Percentiles rank a stretch among this genome's conserved stretches.
These are phyloP conservation scores for Centropus bengalensis DNA, from an alignment of 2,113 vertebrate species.

Conservation along the genomic window DNA sequence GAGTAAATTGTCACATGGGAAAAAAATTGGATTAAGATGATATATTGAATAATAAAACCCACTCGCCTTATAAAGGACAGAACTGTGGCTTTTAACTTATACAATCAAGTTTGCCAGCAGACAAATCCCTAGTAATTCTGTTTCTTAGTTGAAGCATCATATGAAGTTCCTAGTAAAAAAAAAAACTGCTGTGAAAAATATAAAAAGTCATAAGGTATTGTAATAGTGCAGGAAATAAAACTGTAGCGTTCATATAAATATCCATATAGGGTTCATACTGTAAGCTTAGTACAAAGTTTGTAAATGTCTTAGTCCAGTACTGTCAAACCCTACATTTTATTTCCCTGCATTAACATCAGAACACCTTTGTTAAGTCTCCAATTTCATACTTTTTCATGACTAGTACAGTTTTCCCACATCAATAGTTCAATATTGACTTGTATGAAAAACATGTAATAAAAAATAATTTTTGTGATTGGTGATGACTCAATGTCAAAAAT, in stretches of 20 bases:
- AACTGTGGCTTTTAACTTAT: background rate
- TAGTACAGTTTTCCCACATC: background rate
- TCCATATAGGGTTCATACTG: background rate
- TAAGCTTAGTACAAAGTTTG: background rate
- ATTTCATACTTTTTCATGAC: background rate
- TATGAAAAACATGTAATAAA: background rate
- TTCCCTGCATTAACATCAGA: background rate
- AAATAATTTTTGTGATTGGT: background rate
- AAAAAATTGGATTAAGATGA: background rate
- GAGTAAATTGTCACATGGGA: background rate
- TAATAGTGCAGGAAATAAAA: background rate
- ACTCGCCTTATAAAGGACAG: background rate
- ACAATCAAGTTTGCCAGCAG: background rate
- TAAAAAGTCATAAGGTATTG: background rate
- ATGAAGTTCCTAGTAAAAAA: background rate
- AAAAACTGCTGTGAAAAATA: background rate
- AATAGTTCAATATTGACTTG: background rate
- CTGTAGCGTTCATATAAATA: accelerated
- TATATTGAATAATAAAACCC: background rate
- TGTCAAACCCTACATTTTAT: background rate
- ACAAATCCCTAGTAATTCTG: background rate
- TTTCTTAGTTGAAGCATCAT: background rate
- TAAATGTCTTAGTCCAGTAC: background rate
- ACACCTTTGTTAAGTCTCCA: background rate
- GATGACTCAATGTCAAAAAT: background rate